Base-by-base conservation (phyloP, 2,113 vertebrate genomes). In the Agelaius phoeniceus region DNA sequence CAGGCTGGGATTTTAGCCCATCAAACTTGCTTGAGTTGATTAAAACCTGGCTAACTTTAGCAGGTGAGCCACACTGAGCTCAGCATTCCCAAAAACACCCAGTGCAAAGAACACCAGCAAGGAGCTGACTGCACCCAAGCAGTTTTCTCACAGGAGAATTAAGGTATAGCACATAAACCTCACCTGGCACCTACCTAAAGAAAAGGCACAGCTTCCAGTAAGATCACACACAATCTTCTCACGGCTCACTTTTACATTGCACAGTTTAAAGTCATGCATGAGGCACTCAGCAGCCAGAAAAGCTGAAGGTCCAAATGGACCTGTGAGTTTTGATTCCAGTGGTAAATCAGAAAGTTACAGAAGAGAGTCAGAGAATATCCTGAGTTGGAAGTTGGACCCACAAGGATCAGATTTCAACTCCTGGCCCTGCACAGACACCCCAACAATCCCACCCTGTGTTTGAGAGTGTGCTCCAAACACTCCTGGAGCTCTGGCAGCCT, bases 111-210 rank as follows among this genome's bases (percentile, higher is more conserved):
- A 67, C 44, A 61, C 10, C 35, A 30, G 33, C 4, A 13, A 77
- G 61, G 14, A 87, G 35, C 11, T 4, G 1, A 26, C n/a, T 35
- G 33, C 52, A 65, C 18, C 58, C 0, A 1, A 61, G 17, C 24
- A 37, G 7, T 0, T 69, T 82, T 83, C 31, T n/a, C 43, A 35
- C 15, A 26, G 41, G 5, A 69, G 30, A 73, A 26, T 13, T 10
- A 51, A 39, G 17, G 11, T n/a, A 41, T 6, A 21, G 49, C 3
- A 1, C 4, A 12, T 1, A 19, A 49, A 54, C 13, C 23, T 68
- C 67, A 46, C 14, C 58, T 23, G 30, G 27, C 17, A 43, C 52
- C 22, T 28, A 22, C 0, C 0, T 6, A 37, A 82, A n/a, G 43
- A 37, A 81, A 41, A 88, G 16, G 68, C 62, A 65, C 27, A 49